Conservation (phyloP, 2,113 vertebrate genomes). For the Rhadina sibilatrix region DNA sequence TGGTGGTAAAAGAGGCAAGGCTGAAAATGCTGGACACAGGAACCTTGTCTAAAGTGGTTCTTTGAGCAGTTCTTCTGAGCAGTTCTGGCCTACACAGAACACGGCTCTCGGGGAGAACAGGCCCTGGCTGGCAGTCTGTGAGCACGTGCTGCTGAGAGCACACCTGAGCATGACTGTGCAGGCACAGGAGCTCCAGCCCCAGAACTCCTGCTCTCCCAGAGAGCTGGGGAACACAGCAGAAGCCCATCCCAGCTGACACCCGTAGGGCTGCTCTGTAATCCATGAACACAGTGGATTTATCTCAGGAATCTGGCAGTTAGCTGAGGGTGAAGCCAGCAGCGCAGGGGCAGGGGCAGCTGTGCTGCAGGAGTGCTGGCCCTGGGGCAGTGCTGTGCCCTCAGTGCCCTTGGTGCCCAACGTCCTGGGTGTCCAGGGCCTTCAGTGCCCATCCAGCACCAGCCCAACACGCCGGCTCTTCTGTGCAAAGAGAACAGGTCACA, state of each 20-base stretch:
- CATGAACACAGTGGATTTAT: fast-evolving
- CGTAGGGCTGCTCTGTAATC: not conserved
- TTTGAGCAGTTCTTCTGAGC: not conserved
- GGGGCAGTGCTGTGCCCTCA: not conserved
- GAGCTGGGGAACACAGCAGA: fast-evolving
- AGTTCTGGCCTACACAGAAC: not conserved
- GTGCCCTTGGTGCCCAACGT: not conserved
- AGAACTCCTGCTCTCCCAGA: not conserved
- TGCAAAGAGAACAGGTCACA: not conserved
- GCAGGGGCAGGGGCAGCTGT: fast-evolving
- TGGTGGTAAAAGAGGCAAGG: not conserved
- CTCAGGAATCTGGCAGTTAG: not conserved
- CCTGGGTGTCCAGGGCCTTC: not conserved
- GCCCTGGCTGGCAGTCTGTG: fast-evolving
- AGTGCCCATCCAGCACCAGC: not conserved
- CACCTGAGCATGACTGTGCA: fast-evolving
- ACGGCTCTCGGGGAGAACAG: fast-evolving
- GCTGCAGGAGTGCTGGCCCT: not conserved
- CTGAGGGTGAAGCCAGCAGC: not conserved
- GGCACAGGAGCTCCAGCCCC: not conserved
- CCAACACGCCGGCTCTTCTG: not conserved
- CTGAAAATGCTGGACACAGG: fast-evolving
- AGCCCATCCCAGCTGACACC: not conserved
- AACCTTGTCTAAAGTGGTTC: not conserved
- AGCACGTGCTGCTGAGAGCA: not conserved